phyloP scores from a whole-genome alignment of 2,888 invertebrate species.

The Laspeyria flexula region DNA sequence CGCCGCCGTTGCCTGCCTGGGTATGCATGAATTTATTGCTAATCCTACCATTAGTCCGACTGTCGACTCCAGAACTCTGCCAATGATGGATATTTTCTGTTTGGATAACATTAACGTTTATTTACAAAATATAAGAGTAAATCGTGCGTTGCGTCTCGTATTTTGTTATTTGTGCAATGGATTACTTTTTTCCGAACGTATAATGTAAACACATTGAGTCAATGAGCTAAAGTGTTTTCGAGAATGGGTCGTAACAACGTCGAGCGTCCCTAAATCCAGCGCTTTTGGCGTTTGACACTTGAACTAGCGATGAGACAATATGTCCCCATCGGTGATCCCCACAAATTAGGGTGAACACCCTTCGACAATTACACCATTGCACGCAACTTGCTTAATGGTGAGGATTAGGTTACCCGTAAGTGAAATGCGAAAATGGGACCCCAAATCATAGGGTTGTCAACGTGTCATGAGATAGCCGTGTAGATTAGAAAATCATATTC shows the following conservation, averaged over 20 bases:
- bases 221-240: conserved; percentile 32
- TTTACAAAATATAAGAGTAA: too few relatives aligned
- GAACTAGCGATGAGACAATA: conserved; percentile 62
- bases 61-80: conserved; percentile 24
- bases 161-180: not conserved
- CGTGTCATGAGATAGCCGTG: conserved; percentile 28
- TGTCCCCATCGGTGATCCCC: conserved; percentile 61
- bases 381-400: conserved; percentile 73
- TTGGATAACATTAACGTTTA: not conserved
- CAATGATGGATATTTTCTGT: not conserved
- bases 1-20: not conserved
- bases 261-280: conserved; percentile 37
- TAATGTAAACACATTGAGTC: conserved; percentile 29
- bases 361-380: conserved; percentile 72
- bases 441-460: conserved; percentile 53
- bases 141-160: not conserved
- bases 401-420: conserved; percentile 76
- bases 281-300: conserved; percentile 71
- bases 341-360: conserved; percentile 79
- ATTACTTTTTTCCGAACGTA: conserved; percentile 14
- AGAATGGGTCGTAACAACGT: conserved; percentile 34
- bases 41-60: conserved; percentile 8
- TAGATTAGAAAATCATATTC: conserved; percentile 34
- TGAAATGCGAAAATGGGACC: conserved; percentile 66
- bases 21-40: conserved; percentile 22